phyloP scores from a whole-genome alignment of 2,888 invertebrate species.

The Calliopum simillimum region DNA sequence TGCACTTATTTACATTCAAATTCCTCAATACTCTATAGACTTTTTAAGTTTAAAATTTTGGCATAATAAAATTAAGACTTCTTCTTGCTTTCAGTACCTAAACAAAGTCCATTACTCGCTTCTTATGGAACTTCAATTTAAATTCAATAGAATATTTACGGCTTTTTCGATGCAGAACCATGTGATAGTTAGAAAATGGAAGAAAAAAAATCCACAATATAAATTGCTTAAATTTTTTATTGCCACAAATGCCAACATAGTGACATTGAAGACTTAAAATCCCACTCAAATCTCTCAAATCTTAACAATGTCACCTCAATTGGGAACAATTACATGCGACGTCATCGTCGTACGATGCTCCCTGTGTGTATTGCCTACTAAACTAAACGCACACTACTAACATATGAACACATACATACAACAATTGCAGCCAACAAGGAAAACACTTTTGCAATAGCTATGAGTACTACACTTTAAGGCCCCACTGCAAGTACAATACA shows the following conservation, averaged over 20 bases:
- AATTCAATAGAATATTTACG: no score
- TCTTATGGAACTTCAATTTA: no score
- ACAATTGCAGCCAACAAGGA: background rate
- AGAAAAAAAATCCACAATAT: background rate
- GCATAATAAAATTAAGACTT: no score
- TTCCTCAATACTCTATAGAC: no score
- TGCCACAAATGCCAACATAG: background rate
- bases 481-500: conserved; percentile 12
- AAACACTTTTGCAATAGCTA: background rate
- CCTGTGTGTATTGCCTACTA: background rate
- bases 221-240: background rate
- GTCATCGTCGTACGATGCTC: no score
- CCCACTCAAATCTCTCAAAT: background rate
- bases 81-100: no score
- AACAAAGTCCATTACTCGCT: no score
- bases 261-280: conserved; percentile 9
- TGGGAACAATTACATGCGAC: conserved; percentile 9
- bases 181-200: background rate
- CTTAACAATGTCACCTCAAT: conserved; percentile 17
- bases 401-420: background rate
- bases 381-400: background rate
- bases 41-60: no score
- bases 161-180: background rate
- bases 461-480: background rate
- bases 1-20: no score